Evolutionary conservation across 2,888 invertebrate species (phyloP), one percentile per base, ranked within the genome.

Genomic region (Eucera pruinosa): DNA sequence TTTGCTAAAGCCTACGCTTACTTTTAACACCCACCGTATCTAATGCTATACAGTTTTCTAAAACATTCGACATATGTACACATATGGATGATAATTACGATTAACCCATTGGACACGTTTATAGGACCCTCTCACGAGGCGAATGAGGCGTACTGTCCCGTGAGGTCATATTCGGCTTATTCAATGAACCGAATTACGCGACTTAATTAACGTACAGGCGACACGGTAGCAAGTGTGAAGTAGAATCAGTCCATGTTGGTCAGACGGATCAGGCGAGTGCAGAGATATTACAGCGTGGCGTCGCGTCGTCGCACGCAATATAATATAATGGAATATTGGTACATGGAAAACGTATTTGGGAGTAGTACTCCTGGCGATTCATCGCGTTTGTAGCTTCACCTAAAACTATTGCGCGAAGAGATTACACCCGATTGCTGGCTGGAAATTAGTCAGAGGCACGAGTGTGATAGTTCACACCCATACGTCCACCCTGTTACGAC

Each of bases 311-410:
- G 20, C 30, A 45, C 30, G 45, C 30, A 47, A 47, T 47, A 47
- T 41, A 30, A 54, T 43, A 25, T n/a, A n/a, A n/a, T n/a, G n/a
- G 30, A 18, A 43, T 11, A 39, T 15, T 18, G 41, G 20, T 65
- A 65, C 64, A 54, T 43, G 41, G 52, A 52, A 43, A 65, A 20
- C 52, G 52, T 65, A 54, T 54, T 65, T 54, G 50, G 41, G 11
- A 65, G 27, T 54, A 30, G 18, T 54, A 33, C 11, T 30, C 20
- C 13, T 15, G 9, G 11, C 47, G 41, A 52, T 41, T 52, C 41
- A 43, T 54, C 39, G 52, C 39, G 27, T 27, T 25, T 30, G 25
- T 18, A 39, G 36, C 27, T 4, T 52, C 39, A 18, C 27, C 25
- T 41, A 13, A 13, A 23, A 30, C 41, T 54, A 43, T 65, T 65